phyloP scores from a whole-genome alignment of 2,797 vertebrate species.

The Neosalanx taihuensis region DNA sequence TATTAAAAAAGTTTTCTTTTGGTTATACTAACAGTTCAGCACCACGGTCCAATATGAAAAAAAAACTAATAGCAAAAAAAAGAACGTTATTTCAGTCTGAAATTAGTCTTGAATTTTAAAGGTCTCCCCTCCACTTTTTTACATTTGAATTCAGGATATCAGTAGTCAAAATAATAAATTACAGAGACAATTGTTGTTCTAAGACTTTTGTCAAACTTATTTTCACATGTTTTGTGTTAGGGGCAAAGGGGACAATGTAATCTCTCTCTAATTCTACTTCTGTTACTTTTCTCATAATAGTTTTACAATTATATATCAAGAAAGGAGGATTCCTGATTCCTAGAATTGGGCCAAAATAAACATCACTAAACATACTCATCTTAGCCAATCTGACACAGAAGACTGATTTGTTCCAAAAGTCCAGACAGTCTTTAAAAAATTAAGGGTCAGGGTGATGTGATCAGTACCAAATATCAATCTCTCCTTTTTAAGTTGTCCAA shows the following conservation, averaged over 20 bases:
- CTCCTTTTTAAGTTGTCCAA: not conserved
- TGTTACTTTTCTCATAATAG: not conserved
- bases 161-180: slow-evolving; percentile 71
- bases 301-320: not conserved
- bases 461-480: not conserved
- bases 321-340: no score
- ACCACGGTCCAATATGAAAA: slow-evolving; percentile 40
- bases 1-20: slow-evolving; percentile 41
- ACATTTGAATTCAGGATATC: slow-evolving; percentile 53
- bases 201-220: slow-evolving; percentile 9
- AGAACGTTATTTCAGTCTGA: slow-evolving; percentile 34
- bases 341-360: no score
- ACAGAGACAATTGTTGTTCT: slow-evolving; percentile 33
- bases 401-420: not conserved
- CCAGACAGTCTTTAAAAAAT: not conserved
- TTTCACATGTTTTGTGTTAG: not conserved
- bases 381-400: no score
- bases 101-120: slow-evolving; percentile 14
- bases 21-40: slow-evolving; percentile 57
- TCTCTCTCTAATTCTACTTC: not conserved
- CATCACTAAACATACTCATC: no score
- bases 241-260: not conserved
- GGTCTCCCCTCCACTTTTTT: slow-evolving; percentile 44
- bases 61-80: slow-evolving; percentile 2
- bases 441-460: not conserved